Conservation (phyloP, 2,797 vertebrate species). For the Scolopax bukidnonensis region DNA sequence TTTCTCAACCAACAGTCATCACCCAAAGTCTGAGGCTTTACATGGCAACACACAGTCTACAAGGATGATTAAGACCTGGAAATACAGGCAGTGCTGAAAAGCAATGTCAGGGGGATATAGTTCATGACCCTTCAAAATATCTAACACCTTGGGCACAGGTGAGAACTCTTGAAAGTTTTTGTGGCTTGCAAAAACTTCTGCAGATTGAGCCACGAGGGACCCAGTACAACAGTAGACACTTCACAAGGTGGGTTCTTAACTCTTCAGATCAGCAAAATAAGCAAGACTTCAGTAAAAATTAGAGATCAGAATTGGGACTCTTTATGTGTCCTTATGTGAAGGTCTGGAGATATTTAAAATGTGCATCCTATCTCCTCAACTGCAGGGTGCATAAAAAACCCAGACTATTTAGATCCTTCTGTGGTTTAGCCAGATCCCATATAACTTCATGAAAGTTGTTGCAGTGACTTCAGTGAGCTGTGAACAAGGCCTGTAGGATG, state of each 20-base stretch:
- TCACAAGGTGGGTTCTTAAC: neutral
- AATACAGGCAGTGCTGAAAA: neutral
- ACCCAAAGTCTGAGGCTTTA: neutral
- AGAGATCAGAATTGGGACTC: neutral
- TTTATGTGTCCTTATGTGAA: neutral
- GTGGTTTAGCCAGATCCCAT: neutral
- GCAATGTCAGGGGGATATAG: neutral
- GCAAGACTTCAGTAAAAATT: neutral
- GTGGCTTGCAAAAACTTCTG: neutral
- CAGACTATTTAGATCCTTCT: neutral
- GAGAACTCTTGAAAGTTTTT: neutral
- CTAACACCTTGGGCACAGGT: neutral
- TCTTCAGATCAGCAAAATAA: neutral
- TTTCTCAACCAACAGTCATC: neutral
- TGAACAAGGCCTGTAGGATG: neutral
- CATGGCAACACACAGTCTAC: neutral
- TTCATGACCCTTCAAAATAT: neutral
- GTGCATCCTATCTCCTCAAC: neutral
- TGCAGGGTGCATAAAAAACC: fast-evolving
- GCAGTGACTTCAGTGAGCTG: neutral
- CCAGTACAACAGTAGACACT: neutral
- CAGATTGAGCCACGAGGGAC: too few relatives aligned
- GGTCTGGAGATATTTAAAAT: neutral
- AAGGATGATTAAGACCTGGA: neutral
- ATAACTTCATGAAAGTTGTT: neutral